Conservation (phyloP, 2,113 vertebrate genomes). For the Oreotrochilus melanogaster region DNA sequence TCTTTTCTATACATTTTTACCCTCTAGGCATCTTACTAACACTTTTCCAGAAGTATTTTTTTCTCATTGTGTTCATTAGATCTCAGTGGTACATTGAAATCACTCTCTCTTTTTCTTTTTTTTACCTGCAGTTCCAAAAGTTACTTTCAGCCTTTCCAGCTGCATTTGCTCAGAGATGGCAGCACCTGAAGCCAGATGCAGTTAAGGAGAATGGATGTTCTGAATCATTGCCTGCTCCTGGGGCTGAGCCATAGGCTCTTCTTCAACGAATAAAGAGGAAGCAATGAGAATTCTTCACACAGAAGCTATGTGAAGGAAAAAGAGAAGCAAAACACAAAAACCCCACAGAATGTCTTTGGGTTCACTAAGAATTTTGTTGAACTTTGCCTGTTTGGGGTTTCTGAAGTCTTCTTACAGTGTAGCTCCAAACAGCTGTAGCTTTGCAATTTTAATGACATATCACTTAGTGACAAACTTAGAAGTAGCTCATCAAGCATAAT, state of each 20-base stretch:
- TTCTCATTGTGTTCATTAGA: background rate
- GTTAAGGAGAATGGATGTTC: background rate
- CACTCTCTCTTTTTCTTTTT: background rate
- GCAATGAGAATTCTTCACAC: background rate
- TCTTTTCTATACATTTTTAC: background rate
- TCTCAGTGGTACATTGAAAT: background rate
- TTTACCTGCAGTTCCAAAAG: background rate
- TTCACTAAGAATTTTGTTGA: background rate
- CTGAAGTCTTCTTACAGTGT: background rate
- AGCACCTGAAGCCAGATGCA: background rate
- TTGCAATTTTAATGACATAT: slow-evolving; percentile 1
- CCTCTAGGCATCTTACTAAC: background rate
- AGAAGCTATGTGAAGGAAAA: too few species aligned
- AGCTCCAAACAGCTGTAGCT: background rate
- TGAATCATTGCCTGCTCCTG: background rate
- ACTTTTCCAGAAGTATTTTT: background rate
- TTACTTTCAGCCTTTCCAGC: background rate
- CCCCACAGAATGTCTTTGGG: background rate
- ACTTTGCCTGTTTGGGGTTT: background rate
- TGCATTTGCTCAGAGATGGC: background rate
- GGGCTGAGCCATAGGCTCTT: background rate
- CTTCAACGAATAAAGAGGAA: background rate
- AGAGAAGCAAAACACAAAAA: too few species aligned
- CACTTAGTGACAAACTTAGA: background rate
- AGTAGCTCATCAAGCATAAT: slow-evolving; percentile 30